Percentiles rank a stretch among this genome's conserved stretches.
These are phyloP conservation scores for Melipona beecheii DNA, from an alignment of 2,888 invertebrate genomes.

Conservation along the genomic window DNA sequence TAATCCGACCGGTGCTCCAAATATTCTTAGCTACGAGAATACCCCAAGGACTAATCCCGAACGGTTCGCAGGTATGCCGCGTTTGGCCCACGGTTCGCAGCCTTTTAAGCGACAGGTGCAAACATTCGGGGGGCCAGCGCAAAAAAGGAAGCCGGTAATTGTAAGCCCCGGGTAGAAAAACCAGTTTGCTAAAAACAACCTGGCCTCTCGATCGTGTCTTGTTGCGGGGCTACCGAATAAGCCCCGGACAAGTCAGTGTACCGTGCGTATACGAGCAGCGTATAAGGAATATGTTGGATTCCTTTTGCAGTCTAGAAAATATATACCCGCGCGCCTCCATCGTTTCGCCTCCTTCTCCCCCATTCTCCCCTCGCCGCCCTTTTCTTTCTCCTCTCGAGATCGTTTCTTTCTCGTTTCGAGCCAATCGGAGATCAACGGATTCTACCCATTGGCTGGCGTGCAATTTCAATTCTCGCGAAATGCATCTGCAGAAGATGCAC, in stretches of 20 bases:
- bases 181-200: constrained; percentile 82
- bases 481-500: no score
- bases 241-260: constrained; percentile 69
- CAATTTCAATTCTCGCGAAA: no score
- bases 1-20: constrained; percentile 21
- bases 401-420: no score
- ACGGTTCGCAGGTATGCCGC: constrained; percentile 46
- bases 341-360: not conserved
- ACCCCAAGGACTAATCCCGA: constrained; percentile 45
- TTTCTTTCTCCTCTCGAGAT: not conserved
- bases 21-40: constrained; percentile 29
- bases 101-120: constrained; percentile 77
- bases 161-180: constrained; percentile 76
- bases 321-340: constrained; percentile 25
- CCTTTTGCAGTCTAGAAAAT: constrained; percentile 47
- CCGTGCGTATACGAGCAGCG: constrained; percentile 57
- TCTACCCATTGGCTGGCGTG: no score
- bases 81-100: constrained; percentile 58
- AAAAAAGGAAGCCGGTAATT: constrained; percentile 77
- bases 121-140: constrained; percentile 70
- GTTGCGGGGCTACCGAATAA: constrained; percentile 78
- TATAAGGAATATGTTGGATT: constrained; percentile 58
- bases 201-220: constrained; percentile 75
- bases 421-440: no score
- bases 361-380: not conserved